A percentile compares a stretch with the other conserved stretches of the same genome.
These are phyloP conservation scores for Phrynocephalus versicolor DNA, from an alignment of 2,113 vertebrate species.

Conservation along the genomic window DNA sequence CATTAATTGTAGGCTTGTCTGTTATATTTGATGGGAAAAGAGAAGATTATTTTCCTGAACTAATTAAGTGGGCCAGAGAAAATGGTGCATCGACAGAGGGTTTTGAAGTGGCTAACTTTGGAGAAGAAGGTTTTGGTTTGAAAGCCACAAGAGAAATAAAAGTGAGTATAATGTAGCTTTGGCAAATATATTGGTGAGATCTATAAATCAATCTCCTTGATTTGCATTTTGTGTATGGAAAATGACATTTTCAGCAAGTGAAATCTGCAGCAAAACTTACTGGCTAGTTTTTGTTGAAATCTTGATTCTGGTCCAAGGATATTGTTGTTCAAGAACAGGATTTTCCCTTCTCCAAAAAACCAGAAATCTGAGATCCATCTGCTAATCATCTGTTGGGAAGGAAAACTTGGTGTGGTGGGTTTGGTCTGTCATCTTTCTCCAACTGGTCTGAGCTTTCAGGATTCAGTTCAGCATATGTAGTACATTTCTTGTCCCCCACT, in stretches of 20 bases:
- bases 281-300: neutral
- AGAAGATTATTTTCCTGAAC: conserved; percentile 88
- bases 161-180: conserved; percentile 70
- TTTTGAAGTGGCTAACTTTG: conserved; percentile 89
- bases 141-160: conserved; percentile 93
- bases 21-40: conserved; percentile 90
- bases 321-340: neutral
- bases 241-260: neutral
- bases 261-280: neutral
- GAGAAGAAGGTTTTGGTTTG: conserved; percentile 91
- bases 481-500: neutral
- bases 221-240: neutral
- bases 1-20: conserved; percentile 83
- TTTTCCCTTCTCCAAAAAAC: neutral
- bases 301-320: neutral
- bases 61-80: conserved; percentile 91
- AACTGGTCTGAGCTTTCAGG: neutral
- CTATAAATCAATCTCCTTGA: neutral
- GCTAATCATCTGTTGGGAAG: neutral
- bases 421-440: neutral
- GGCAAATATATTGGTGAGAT: neutral
- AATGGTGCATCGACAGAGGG: conserved; percentile 89
- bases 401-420: neutral
- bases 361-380: neutral
- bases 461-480: neutral